Evolutionary conservation across 2,888 invertebrate species (phyloP), one percentile per base, ranked within the genome.

Genomic region (Cerastis leucographa): DNA sequence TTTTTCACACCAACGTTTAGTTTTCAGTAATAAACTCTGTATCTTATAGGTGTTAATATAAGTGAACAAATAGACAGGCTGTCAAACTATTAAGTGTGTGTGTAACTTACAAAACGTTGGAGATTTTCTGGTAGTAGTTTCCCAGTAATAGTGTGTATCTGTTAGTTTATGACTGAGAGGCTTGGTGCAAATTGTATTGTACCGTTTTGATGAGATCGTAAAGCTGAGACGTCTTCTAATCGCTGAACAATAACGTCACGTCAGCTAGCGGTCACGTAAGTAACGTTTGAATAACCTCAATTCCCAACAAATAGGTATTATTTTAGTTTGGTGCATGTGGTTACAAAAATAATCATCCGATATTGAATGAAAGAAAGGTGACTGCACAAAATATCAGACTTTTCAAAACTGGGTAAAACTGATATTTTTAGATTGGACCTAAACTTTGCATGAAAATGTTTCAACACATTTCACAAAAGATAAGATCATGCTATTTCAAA

Each of bases 11-110:
- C n/a, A 35, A 59, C 29, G 42, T 70, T 62, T 19, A 59, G 44
- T 71, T 79, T 80, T 80, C 44, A 67, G 51, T 64, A 51, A 71
- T 49, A 56, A 73, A 56, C 14, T 19, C 14, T 46, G 73, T 71
- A 25, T 62, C 19, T 49, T 54, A 62, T 44, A 40, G 54, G 19
- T 71, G 49, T 65, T 17, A 49, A 42, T 73, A 42, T 59, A 51
- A 25, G 42, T 71, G 40, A 64, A 46, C 1, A 73, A 19, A 51
- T 11, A 42, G 54, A 64, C 19, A n/a, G n/a, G 8, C n/a, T 66
- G 54, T n/a, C 67, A 51, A 35, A 22, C 11, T 51, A 17, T 42
- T 2, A 42, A 8, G 40, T 40, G 12, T 40, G 12, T 59, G 35
- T 40, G n/a, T 67, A 25, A 42, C 11, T 65, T 51, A 51, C n/a